Evolutionary conservation across 2,113 vertebrate species (phyloP), one percentile per base, ranked within the genome.

Genomic region (Leiothrix lutea): DNA sequence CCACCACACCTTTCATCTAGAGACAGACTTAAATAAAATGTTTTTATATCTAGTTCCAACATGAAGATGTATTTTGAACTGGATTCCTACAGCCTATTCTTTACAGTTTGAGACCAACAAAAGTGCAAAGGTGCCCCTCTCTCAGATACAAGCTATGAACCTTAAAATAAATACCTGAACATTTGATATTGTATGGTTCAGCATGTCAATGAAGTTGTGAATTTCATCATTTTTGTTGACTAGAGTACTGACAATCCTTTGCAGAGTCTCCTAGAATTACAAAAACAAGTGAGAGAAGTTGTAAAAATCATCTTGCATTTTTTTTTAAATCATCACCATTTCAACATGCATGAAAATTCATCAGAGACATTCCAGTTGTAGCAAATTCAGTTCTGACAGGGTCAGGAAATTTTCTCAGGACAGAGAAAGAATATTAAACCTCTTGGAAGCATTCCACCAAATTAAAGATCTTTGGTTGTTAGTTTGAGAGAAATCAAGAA

Each of bases 211-310:
- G 96, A 99, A 99, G 96, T 98, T 98, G 82, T 99, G 98, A 53
- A 99, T 99, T 97, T 99, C 99, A 92, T 99, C 98, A 86, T 99
- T 99, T 98, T 99, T 99, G 97, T 97, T 99, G 47, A 98, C 97
- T 83, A 99, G 97, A 21, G 99, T 99, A 97, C 97, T 98, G 73
- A 99, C 98, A 97, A 99, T 99, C 97, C 99, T 98, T 88, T 98
- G 98, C 90, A 99, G 97, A 87, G 98, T 99, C 97, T 99, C 99
- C 99, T 99, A 96, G 45, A 75, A 97, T 96, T 60, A n/a, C 66
- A 95, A 91, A 81, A 94, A 94, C 26, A 48, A 87, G 15, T 1
- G 0, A 74, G 26, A 86, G 28, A 84, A 80, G 11, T 28, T 67
- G 40, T 48, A 48, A 48, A 48, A 48, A 48, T 14, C 12, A 48